phyloP scores from a whole-genome alignment of 2,888 invertebrate species.

The Harpalus rubripes region DNA sequence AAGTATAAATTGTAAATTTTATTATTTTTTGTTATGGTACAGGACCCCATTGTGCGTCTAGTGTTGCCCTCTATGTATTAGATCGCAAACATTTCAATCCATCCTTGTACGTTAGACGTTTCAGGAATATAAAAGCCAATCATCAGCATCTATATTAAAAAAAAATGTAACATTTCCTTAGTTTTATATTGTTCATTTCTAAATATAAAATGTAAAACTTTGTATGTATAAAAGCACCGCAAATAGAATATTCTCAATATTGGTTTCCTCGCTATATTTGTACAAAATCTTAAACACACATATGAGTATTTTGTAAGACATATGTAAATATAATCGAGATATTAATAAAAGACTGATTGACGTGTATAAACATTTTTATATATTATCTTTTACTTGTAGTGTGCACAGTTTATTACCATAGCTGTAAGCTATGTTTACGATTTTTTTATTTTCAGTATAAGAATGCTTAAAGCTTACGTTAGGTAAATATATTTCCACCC shows the following conservation, averaged over 20 bases:
- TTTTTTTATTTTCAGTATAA: not conserved
- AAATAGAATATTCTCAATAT: not conserved
- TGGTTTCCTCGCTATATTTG: not conserved
- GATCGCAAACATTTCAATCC: no score
- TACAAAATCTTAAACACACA: constrained; percentile 1
- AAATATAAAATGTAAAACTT: not conserved
- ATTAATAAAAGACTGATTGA: not conserved
- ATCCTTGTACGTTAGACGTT: no score
- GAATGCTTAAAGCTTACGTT: not conserved
- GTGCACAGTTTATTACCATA: not conserved
- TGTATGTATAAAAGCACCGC: not conserved
- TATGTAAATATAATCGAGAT: not conserved
- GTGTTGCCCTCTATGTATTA: no score
- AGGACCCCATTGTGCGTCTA: no score
- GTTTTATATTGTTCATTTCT: no score
- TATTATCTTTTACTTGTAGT: not conserved
- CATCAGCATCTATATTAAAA: no score
- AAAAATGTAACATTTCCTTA: no score
- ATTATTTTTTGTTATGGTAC: no score
- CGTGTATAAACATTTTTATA: not conserved
- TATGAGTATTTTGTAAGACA: not conserved
- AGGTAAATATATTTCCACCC: not conserved
- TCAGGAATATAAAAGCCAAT: no score
- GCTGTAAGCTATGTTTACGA: no score
- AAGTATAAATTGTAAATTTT: no score